These are phyloP conservation scores for Chaitophorus viminalis DNA, from an alignment of 2,888 invertebrate species.

Conservation along the genomic window DNA sequence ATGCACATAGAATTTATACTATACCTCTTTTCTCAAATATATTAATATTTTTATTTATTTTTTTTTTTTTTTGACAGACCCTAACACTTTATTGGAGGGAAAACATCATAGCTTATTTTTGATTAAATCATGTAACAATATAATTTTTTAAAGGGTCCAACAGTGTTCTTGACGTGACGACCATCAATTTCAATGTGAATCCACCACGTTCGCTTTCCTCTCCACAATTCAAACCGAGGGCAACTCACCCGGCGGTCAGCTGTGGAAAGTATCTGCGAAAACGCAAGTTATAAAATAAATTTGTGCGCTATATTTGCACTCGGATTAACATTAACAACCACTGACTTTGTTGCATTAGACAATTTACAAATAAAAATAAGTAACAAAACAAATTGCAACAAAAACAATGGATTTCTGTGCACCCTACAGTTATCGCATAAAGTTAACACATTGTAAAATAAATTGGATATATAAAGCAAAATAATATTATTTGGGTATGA, in stretches of 20 bases:
- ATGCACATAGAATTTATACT: conserved; percentile 59
- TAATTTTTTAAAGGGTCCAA: conserved; percentile 59
- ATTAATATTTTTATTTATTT: conserved; percentile 6
- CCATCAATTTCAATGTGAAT: conserved; percentile 58
- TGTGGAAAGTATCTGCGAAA: conserved; percentile 65
- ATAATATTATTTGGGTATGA: not conserved
- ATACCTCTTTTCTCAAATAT: conserved; percentile 59
- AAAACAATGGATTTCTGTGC: conserved; percentile 59
- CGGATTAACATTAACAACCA: conserved; percentile 55
- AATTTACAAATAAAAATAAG: conserved; percentile 55
- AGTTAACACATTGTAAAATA: conserved; percentile 31
- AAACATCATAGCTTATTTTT: conserved; percentile 52
- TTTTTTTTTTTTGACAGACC: conserved; percentile 56
- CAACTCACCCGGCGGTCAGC: conserved; percentile 64
- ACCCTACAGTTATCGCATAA: conserved; percentile 59
- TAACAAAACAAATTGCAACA: conserved; percentile 59
- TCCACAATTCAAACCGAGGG: conserved; percentile 64
- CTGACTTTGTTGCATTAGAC: conserved; percentile 59
- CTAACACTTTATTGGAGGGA: conserved; percentile 57
- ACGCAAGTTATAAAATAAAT: conserved; percentile 64
- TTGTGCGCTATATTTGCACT: conserved; percentile 54
- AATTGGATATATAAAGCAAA: conserved; percentile 7
- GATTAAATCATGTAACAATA: conserved; percentile 52
- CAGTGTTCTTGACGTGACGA: conserved; percentile 58
- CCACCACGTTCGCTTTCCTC: conserved; percentile 62